Base-by-base conservation (phyloP, 2,888 invertebrate genomes). In the Epirrhoe tristata region DNA sequence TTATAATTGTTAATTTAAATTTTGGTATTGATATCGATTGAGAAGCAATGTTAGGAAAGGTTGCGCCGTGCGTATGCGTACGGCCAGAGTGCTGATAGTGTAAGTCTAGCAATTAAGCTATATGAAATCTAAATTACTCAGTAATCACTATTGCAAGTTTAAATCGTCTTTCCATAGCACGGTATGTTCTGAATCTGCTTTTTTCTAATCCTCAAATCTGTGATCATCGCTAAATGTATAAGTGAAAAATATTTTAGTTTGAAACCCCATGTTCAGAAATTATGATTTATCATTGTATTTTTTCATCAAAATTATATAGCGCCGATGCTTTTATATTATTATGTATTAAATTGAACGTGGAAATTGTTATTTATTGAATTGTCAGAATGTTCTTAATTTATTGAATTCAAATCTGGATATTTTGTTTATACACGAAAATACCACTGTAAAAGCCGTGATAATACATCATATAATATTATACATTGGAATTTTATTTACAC, bases 361-460 rank as follows among this genome's bases (percentile, higher is more conserved):
- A 91, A 88, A 87, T 90, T 93, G 90, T 93, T 93, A 92, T 93
- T 93, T 93, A 93, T 93, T 91, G 81, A 89, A 90, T 86, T 86
- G 83, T 90, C 91, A 85, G 82, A 88, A 89, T 89, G 85, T 86
- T 87, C 82, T 89, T 93, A 90, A 91, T 93, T 93, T 93, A 93
- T 93, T 93, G 75, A 89, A 90, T 84, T 89, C 80, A 89, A 90
- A 87, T 85, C 91, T 87, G 91, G 88, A 90, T 91, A 88, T 90
- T 91, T 91, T 91, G 90, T 93, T 93, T 90, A 89, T 89, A 91
- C 86, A 90, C 84, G 87, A 90, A 84, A 90, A 88, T 91, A 92
- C 91, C 91, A 93, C 90, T 93, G 93, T 93, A 91, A 93, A 92
- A 91, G 89, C 93, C 93, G 93, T 93, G 93, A 93, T 93, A 89